Evolutionary conservation across 2,888 invertebrate genomes (phyloP).

Genomic region (Creontiades dilutus): DNA sequence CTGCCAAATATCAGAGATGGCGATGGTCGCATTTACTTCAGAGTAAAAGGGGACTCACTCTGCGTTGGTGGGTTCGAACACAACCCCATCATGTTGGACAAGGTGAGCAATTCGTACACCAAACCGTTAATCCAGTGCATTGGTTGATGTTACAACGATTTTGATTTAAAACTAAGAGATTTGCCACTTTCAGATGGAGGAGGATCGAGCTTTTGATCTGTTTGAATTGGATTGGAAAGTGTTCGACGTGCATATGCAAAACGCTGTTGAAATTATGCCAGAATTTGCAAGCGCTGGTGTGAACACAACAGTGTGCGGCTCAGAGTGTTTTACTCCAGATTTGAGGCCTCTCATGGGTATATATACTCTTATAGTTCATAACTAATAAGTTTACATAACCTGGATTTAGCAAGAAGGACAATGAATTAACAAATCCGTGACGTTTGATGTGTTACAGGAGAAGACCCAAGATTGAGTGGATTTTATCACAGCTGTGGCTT

Average conservation of each 20-base stretch:
- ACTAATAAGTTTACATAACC: too few species aligned
- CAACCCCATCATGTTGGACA: constrained; percentile 89
- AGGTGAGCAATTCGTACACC: constrained; percentile 79
- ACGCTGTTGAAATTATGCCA: constrained; percentile 87
- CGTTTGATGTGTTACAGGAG: constrained; percentile 77
- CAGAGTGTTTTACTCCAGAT: constrained; percentile 95
- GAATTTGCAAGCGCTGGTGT: constrained; percentile 87
- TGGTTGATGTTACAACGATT: not conserved
- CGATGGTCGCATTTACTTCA: constrained; percentile 89
- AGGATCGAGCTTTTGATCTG: constrained; percentile 89
- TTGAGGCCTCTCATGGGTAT: constrained; percentile 89
- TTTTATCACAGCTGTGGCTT: constrained; percentile 92
- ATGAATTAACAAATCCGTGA: too few species aligned
- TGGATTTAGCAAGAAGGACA: too few species aligned
- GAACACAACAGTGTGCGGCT: constrained; percentile 92
- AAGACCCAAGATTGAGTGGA: constrained; percentile 81
- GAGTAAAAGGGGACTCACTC: constrained; percentile 90
- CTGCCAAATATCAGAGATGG: constrained; percentile 92
- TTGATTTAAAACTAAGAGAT: not conserved
- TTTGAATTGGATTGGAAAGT: constrained; percentile 92
- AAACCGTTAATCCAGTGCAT: too few species aligned
- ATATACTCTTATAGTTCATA: too few species aligned
- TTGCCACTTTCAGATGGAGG: constrained; percentile 81
- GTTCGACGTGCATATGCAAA: constrained; percentile 88
- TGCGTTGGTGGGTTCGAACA: constrained; percentile 92